Evolutionary conservation across 1,140 invertebrate species (phyloP).

Genomic region (Dendrolimus kikuchii): DNA sequence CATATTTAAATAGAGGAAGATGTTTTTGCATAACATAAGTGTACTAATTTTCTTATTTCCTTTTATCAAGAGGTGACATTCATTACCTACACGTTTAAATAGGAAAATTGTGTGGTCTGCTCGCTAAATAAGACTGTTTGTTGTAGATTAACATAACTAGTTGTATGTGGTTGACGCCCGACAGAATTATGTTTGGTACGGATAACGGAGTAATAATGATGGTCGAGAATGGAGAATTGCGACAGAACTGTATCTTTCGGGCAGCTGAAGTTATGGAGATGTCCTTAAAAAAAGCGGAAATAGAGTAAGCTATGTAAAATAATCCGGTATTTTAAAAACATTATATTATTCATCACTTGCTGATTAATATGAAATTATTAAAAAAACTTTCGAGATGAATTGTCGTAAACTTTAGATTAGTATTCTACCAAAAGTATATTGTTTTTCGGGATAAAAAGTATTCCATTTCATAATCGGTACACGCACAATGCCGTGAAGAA

Average conservation of each 20-base stretch:
- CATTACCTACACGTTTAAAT: not conserved
- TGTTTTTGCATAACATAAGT: no score
- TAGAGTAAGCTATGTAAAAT: constrained; percentile 37
- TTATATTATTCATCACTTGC: no score
- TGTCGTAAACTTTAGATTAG: no score
- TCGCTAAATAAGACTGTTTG: not conserved
- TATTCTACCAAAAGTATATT: no score
- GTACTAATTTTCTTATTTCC: not conserved
- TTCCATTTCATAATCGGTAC: no score
- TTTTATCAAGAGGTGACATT: not conserved
- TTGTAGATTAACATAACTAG: constrained; percentile 72
- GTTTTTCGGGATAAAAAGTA: no score
- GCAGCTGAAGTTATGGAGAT: constrained; percentile 71
- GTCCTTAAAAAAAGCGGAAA: constrained; percentile 72
- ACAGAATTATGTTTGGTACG: constrained; percentile 84
- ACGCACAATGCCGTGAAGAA: no score
- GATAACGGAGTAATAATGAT: constrained; percentile 80
- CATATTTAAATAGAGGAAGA: no score
- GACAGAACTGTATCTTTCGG: constrained; percentile 72
- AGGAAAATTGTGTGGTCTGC: constrained; percentile 9
- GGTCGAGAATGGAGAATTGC: constrained; percentile 86
- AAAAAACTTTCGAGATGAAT: no score
- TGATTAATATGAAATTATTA: no score
- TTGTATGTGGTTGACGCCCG: constrained; percentile 81
- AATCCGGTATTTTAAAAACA: no score